Evolutionary conservation across 2,113 vertebrate species (phyloP).

Genomic region (Carollia perspicillata): DNA sequence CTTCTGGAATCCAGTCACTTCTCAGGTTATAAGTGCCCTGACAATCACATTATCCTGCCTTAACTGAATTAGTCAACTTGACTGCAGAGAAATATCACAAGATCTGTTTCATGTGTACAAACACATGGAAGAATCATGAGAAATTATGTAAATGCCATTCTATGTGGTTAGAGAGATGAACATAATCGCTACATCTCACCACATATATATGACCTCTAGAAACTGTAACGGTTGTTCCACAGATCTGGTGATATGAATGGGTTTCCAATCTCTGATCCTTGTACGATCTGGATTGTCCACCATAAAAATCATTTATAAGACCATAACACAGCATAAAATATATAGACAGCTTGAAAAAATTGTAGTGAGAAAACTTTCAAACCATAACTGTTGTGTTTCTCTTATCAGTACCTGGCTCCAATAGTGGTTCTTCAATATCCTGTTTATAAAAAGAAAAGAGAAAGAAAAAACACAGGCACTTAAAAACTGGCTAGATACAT

Average conservation of each 20-base stretch:
- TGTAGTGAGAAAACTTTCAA: conserved; percentile 63
- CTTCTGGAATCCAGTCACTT: conserved; percentile 75
- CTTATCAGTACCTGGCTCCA: conserved; percentile 92
- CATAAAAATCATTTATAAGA: conserved; percentile 66
- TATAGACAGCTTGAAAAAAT: not conserved
- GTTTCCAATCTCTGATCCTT: conserved; percentile 86
- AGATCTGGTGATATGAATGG: conserved; percentile 84
- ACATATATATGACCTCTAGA: conserved; percentile 23
- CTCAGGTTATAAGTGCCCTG: conserved; percentile 45
- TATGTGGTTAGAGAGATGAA: conserved; percentile 7
- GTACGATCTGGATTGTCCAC: conserved; percentile 73
- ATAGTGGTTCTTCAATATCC: conserved; percentile 82
- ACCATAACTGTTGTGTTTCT: conserved; percentile 30
- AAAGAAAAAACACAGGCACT: not conserved
- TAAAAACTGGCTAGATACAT: fast-evolving
- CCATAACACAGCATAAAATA: conserved; percentile 54
- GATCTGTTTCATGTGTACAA: conserved; percentile 80
- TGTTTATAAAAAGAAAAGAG: conserved; percentile 67
- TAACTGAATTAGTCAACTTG: conserved; percentile 38
- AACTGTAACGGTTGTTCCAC: conserved; percentile 50
- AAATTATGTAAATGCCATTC: conserved; percentile 43
- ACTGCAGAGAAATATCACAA: conserved; percentile 78
- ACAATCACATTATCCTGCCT: conserved; percentile 65
- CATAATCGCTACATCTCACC: not conserved
- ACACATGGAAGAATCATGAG: conserved; percentile 23